Evolutionary conservation across 2,888 invertebrate genomes (phyloP).

Genomic region (Escarpia spicata): DNA sequence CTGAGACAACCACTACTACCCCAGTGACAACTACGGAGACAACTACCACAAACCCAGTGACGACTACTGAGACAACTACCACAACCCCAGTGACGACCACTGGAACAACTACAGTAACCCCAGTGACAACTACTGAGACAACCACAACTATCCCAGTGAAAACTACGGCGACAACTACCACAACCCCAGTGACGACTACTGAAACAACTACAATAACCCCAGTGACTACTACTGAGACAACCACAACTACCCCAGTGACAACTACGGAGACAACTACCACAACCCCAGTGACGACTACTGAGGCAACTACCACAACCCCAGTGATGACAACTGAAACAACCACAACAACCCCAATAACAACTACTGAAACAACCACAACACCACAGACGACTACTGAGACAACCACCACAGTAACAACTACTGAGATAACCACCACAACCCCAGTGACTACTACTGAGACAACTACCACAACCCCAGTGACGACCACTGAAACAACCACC

Average conservation of each 20-base stretch:
- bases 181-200: neutral
- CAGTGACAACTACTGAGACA: neutral
- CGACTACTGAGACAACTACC: neutral
- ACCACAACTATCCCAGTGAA: neutral
- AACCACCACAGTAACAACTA: neutral
- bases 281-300: neutral
- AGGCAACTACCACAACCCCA: neutral
- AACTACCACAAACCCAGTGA: neutral
- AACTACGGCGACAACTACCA: neutral
- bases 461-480: neutral
- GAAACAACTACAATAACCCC: neutral
- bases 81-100: neutral
- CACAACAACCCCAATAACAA: neutral
- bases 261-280: neutral
- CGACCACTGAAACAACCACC: neutral
- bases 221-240: neutral
- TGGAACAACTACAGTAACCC: neutral
- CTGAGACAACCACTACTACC: neutral
- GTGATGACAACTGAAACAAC: neutral
- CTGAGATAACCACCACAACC: neutral
- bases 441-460: neutral
- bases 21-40: neutral
- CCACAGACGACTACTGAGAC: neutral
- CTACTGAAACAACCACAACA: neutral
- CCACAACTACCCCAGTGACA: neutral